Base-by-base conservation (phyloP, 2,888 invertebrate species). In the Agrilus cyanescens region DNA sequence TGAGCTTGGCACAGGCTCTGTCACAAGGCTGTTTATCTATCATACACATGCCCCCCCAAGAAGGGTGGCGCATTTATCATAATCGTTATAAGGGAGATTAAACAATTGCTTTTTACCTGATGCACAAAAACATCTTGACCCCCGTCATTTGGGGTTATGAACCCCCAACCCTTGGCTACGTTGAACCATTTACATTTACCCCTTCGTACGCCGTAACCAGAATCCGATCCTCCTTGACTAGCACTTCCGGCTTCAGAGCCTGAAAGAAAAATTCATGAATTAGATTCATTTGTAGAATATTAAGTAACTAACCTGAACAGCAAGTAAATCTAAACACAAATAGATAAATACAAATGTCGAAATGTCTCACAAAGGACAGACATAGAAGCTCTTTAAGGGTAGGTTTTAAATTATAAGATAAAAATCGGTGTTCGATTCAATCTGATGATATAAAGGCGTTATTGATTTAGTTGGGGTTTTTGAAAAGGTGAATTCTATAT, bases 141-240 rank as follows among this genome's bases (percentile, higher is more conserved):
- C 35, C 86, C 87, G 65, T 91, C 90, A 58, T 86, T 82, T 36
- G 90, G 90, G 49, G 88, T 88, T 61, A 93, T 82, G 69, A 93
- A 93, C 49, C 93, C 93, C 87, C 89, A 93, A 47, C 91, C 91
- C 69, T 93, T 93, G 55, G 87, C 87, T 50, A 91, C 90, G 69
- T 93, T 93, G 70, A 91, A 93, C 93, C 93, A 93, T 73, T 93
- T 93, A 73, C 90, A 91, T 63, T 80, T 79, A 46, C 89, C 89
- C 61, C 77, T 73, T 51, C 85, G 75, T 56, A 78, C 72, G 55
- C 78, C 78, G 50, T 72, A 74, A 51, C 69, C 72, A 50, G 73
- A 74, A 47, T 65, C 63, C 25, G 62, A 56, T 46, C 64, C 62
- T 53, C 62, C 61, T 57, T 67, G 60, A 55, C 65, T 65, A 40